Base-by-base conservation (phyloP, 2,113 vertebrate species). In the Mus musculus region DNA sequence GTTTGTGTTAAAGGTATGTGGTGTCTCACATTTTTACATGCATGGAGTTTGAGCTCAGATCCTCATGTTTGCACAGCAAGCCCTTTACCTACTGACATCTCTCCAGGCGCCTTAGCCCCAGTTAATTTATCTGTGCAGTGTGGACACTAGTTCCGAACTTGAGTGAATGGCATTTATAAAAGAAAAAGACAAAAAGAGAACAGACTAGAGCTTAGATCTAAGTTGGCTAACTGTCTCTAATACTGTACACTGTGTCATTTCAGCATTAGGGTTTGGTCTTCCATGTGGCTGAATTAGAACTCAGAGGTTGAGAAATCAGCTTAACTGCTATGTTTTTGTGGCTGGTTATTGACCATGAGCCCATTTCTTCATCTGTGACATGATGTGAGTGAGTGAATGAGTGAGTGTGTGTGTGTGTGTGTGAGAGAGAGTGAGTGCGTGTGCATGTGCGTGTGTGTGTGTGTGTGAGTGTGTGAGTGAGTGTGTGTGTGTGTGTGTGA, bases 91-190 rank as follows among this genome's bases (percentile, higher is more conserved):
- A 8, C 1, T 16, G 59, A 42, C n/a, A 10, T 20, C n/a, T 84
- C 59, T 63, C 81, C n/a, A 63, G n/a, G 24, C 59, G n/a, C 36
- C 36, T 16, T 69, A 73, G 69, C 4, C 46, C 95, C 71, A 39
- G 26, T 78, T 46, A 65, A 49, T 87, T 85, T 75, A 52, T 87
- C 54, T 90, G 72, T 88, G 52, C 78, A 87, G 56, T 81, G 56
- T 78, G 20, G 65, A 36, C 63, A 93, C n/a, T 65, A 22, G 85
- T 75, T 75, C 89, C 86, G 19, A 69, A 65, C n/a, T 77, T 54
- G 89, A 85, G n/a, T 13, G 28, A 82, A 75, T 82, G 54, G 16
- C 10, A 80, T 87, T 86, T 82, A 16, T 78, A 87, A 95, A 89
- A 88, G 46, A 52, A 59, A 96, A 95, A 28, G 8, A 56, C 2